Base-by-base conservation (phyloP, 2,113 vertebrate species). In the Lasiurus cinereus region DNA sequence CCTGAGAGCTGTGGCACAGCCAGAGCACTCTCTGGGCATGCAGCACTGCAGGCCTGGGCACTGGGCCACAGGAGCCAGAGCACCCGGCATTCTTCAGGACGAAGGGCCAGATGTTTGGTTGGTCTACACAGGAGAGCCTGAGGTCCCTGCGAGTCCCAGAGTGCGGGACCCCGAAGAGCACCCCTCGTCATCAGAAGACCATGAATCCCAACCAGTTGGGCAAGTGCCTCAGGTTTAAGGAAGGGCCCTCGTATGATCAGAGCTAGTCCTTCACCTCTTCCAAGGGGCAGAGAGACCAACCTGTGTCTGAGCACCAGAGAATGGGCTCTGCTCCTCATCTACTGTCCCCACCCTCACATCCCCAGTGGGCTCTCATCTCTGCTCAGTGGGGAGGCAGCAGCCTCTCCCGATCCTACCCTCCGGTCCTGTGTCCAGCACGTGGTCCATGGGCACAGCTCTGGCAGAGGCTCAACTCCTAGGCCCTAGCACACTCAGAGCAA, bases 401-500 rank as follows among this genome's bases (percentile, higher is more conserved):
- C 54, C 15, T 59, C 70, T 11, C 16, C 36, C 29, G 2, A 16
- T 33, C 48, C 77, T 66, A 3, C 21, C 19, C 29, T 74, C 15
- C 8, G 22, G 6, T 5, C 16, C 59, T n/a, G 8, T 6, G 33
- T 36, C 15, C 1, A n/a, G 27, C 67, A 80, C 0, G 0, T n/a
- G 19, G 10, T 48, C 33, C 9, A 0, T 43, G 76, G 77, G 43
- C 72, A 24, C 5, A 31, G 50, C 19, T 10, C 0, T 22, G 0
- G 66, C 22, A 50, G 56, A 21, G 21, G 31, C 8, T 29, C 19
- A 52, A 9, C 6, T 73, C 21, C 39, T 39, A 67, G 22, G 54
- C 2, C 66, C n/a, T 29, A 88, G 66, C 11, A 74, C 21, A 0
- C 24, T 48, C 36, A 13, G 33, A 59, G 13, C 50, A 84, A 70